These are phyloP conservation scores for Melieria omissa DNA, from an alignment of 2,888 invertebrate genomes.

Conservation along the genomic window DNA sequence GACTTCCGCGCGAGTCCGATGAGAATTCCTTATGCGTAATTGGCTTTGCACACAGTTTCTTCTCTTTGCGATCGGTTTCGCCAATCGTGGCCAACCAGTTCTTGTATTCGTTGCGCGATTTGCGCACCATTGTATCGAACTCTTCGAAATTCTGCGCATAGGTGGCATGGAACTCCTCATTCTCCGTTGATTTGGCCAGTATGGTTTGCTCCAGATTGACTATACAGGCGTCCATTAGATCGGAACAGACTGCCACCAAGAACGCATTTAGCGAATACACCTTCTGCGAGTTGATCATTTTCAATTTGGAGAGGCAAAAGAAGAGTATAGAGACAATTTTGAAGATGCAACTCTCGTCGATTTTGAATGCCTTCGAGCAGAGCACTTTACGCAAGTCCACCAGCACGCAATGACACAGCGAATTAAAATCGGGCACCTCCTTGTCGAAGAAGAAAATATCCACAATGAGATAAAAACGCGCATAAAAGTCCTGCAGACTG, in stretches of 20 bases:
- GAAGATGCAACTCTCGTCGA: conserved; percentile 75
- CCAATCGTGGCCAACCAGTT: conserved; percentile 61
- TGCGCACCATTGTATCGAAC: conserved; percentile 62
- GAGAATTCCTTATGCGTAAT: conserved; percentile 57
- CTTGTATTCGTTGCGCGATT: conserved; percentile 65
- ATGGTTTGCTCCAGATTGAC: conserved; percentile 67
- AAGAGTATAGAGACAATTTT: conserved; percentile 85
- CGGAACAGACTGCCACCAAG: conserved; percentile 79
- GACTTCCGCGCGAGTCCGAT: conserved; percentile 58
- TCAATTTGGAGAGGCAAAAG: conserved; percentile 82
- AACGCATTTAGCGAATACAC: conserved; percentile 87
- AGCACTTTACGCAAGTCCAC: conserved; percentile 80
- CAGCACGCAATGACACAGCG: conserved; percentile 76
- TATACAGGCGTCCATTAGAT: conserved; percentile 69
- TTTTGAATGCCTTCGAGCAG: conserved; percentile 72
- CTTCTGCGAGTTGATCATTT: conserved; percentile 79
- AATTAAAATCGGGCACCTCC: conserved; percentile 74
- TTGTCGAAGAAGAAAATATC: conserved; percentile 69
- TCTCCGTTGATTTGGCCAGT: conserved; percentile 59
- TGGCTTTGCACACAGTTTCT: conserved; percentile 52
- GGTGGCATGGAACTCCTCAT: conserved; percentile 60
- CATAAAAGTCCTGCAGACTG: conserved; percentile 68
- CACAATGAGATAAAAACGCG: conserved; percentile 68
- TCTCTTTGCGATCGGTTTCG: conserved; percentile 60
- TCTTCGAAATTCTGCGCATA: conserved; percentile 61